Evolutionary conservation across 1,140 invertebrate genomes (phyloP), one percentile per base, ranked within the genome.

Genomic region (Coenobita brevimanus): DNA sequence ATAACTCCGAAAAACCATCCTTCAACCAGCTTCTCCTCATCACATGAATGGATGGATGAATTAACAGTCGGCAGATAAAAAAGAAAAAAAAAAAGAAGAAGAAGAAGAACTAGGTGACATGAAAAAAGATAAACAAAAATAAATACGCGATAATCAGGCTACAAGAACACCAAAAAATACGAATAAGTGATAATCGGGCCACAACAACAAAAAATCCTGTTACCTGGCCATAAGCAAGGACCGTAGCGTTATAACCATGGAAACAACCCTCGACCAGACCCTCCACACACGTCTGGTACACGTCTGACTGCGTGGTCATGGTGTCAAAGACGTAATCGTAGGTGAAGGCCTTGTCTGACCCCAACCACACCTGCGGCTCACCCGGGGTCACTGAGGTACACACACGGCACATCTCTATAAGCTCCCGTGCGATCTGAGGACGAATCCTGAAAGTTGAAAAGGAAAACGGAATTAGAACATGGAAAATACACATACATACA

Each of bases 281-380:
- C 60, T 95, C 94, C 36, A 99, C 97, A 92, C 97, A 98, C 0
- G 94, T 94, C n/a, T 96, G 94, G 92, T 99, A 99, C 36, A 99
- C 93, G 24, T 95, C 93, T 90, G 96, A 92, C 94, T 97, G 95
- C n/a, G 91, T 89, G 15, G 92, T 91, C 79, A 93, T 94, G 60
- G 92, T 92, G 92, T 98, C 97, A 92, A 99, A 98, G 3, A 99
- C 98, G 93, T 97, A 96, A 93, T 99, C 98, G 93, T 98, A 99
- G 6, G 99, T 99, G 93, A 99, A 99, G 50, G 96, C 96, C 92
- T 98, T 97, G 92, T 99, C 98, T 24, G 96, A 96, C 69, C 98
- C 98, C 8, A 99, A 94, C 87, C 97, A 96, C 1, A 99, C 95
- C 92, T 99, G 97, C 0, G 98, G 97, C 90, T 98, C 97, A 0